These are phyloP conservation scores for Sciurus vulgaris DNA, from an alignment of 2,797 vertebrate species.

Conservation along the genomic window DNA sequence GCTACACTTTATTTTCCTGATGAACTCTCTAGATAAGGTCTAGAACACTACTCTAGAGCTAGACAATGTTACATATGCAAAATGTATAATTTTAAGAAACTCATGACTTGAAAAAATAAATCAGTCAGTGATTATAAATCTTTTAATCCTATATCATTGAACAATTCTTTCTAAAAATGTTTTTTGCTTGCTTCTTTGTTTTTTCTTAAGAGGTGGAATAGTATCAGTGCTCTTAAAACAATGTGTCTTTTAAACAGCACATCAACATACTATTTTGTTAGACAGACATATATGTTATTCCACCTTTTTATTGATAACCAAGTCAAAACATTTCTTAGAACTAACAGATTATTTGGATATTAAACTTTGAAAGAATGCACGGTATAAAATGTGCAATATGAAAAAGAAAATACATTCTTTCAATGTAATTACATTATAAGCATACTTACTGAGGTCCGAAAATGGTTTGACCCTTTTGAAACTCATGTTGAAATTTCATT, in stretches of 20 bases:
- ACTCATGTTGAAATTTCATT: not conserved
- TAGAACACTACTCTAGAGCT: not conserved
- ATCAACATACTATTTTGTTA: not conserved
- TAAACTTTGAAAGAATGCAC: not conserved
- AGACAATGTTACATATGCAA: not conserved
- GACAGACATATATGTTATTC: not conserved
- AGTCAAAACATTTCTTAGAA: slow-evolving; percentile 1
- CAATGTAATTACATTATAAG: not conserved
- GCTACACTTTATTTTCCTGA: not conserved
- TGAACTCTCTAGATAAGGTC: not conserved
- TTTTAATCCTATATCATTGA: not conserved
- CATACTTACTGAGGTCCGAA: not conserved
- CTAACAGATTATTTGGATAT: not conserved
- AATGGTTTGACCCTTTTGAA: not conserved
- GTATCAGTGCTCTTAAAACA: not conserved
- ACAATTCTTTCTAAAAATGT: not conserved
- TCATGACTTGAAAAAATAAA: not conserved
- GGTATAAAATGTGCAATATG: not conserved
- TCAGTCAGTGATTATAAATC: not conserved
- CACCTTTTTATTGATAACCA: not conserved
- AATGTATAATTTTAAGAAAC: not conserved
- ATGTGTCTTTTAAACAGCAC: accelerated
- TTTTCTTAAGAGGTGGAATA: not conserved
- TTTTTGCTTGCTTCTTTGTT: not conserved
- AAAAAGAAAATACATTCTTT: not conserved